A percentile compares a stretch with the other conserved stretches of the same genome.
Evolutionary conservation across 92 coral and sea anemone species (phyloP).

Genomic region (Parazoanthus darwini): DNA sequence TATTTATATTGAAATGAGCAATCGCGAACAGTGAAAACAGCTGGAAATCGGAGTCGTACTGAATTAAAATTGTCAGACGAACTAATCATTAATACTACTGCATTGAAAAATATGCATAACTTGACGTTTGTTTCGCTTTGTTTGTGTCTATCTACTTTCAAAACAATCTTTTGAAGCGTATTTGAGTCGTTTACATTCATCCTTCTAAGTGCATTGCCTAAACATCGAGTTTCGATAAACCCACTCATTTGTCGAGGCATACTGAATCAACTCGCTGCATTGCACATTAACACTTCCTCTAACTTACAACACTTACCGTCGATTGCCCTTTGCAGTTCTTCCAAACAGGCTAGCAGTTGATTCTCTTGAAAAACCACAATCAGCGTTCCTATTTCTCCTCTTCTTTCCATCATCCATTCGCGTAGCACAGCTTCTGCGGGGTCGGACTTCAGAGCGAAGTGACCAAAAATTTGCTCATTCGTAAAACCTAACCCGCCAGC

Average conservation of each 20-base stretch:
- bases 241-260: neutral
- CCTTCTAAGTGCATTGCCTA: neutral
- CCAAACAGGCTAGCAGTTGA: constrained; percentile 33
- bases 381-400: constrained; percentile 9
- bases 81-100: neutral
- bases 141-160: too few relatives aligned
- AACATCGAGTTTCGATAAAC: neutral
- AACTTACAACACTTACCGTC: constrained; percentile 16
- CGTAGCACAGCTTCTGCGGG: constrained; percentile 21
- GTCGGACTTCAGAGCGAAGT: neutral
- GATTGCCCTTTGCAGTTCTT: constrained; percentile 30
- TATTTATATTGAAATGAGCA: neutral
- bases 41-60: neutral
- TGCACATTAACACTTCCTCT: neutral
- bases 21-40: neutral
- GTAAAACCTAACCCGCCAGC: constrained; percentile 35
- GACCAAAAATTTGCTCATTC: constrained; percentile 27
- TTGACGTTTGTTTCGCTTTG: neutral
- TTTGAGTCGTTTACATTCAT: neutral
- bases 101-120: neutral
- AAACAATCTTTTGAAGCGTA: too few relatives aligned
- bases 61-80: neutral
- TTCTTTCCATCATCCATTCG: constrained; percentile 25
- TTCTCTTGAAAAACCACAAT: constrained; percentile 18
- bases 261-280: neutral